These are phyloP conservation scores for Haliaeetus leucogaster DNA, from an alignment of 2,113 vertebrate genomes.

Conservation along the genomic window DNA sequence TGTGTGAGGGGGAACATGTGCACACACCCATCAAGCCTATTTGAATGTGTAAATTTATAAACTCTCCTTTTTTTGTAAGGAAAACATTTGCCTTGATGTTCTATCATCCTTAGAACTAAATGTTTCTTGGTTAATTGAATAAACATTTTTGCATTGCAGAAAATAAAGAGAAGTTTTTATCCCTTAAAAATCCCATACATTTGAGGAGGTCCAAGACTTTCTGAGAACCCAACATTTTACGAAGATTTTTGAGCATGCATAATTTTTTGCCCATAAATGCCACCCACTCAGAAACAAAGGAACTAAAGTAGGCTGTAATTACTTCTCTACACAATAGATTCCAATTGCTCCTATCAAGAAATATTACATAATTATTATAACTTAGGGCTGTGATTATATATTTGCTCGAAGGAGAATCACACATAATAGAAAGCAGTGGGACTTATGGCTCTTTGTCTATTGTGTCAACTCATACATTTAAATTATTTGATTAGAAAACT, in stretches of 20 bases:
- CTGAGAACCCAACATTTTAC: neutral
- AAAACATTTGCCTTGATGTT: neutral
- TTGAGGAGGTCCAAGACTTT: neutral
- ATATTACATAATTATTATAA: conserved; percentile 72
- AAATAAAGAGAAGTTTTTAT: neutral
- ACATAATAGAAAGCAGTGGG: conserved; percentile 8
- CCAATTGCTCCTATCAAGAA: conserved; percentile 59
- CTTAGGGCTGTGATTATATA: conserved; percentile 56
- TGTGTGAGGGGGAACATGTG: neutral
- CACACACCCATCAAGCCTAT: neutral
- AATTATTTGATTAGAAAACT: conserved; percentile 61
- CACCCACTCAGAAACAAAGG: conserved; percentile 54
- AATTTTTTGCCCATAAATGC: conserved; percentile 41
- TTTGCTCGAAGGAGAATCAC: conserved; percentile 55
- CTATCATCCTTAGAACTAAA: neutral
- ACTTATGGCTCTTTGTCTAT: conserved; percentile 23
- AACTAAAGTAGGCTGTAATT: conserved; percentile 56
- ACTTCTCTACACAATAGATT: conserved; percentile 57
- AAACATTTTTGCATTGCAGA: neutral
- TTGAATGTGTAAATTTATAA: neutral
- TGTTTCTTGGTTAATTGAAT: neutral
- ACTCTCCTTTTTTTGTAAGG: neutral
- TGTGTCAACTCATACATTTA: conserved; percentile 43
- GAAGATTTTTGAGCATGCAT: conserved; percentile 18
- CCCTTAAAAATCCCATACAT: neutral